These are phyloP conservation scores for Alviniconcha strummeri DNA, from an alignment of 2,888 invertebrate genomes.

Conservation along the genomic window DNA sequence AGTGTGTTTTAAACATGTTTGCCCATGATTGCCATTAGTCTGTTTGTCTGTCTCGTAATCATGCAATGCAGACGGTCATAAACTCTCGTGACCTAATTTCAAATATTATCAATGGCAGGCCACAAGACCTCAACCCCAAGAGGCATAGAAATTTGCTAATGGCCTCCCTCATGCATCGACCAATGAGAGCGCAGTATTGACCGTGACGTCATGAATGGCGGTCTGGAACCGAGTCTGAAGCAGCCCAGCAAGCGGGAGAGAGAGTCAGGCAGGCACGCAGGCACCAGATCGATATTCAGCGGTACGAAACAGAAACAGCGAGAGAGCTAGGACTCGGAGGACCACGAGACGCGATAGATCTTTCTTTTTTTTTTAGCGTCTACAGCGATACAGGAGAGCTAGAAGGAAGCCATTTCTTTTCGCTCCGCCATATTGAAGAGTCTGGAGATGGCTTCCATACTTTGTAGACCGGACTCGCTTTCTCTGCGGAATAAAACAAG, in stretches of 20 bases:
- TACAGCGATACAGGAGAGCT: neutral
- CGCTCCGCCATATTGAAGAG: slow-evolving; percentile 24
- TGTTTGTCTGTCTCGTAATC: too few relatives aligned
- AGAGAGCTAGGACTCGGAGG: neutral
- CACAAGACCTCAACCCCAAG: neutral
- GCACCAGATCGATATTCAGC: neutral
- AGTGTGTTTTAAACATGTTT: too few relatives aligned
- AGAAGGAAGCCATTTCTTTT: slow-evolving; percentile 18
- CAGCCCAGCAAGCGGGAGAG: too few relatives aligned
- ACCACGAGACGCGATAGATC: neutral
- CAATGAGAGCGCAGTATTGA: neutral
- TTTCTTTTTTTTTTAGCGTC: too few relatives aligned
- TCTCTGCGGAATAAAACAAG: neutral
- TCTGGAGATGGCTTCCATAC: neutral
- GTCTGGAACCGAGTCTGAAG: neutral
- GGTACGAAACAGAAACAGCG: neutral
- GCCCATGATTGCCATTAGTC: too few relatives aligned
- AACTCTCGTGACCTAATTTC: too few relatives aligned
- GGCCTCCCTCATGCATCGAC: neutral
- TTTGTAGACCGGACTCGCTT: neutral
- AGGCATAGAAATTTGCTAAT: neutral
- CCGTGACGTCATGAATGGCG: slow-evolving; percentile 3
- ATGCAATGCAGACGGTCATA: too few relatives aligned
- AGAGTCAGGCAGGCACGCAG: neutral
- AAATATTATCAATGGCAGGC: too few relatives aligned